Evolutionary conservation across 2,797 vertebrate species (phyloP).

Genomic region (Coluber constrictor): DNA sequence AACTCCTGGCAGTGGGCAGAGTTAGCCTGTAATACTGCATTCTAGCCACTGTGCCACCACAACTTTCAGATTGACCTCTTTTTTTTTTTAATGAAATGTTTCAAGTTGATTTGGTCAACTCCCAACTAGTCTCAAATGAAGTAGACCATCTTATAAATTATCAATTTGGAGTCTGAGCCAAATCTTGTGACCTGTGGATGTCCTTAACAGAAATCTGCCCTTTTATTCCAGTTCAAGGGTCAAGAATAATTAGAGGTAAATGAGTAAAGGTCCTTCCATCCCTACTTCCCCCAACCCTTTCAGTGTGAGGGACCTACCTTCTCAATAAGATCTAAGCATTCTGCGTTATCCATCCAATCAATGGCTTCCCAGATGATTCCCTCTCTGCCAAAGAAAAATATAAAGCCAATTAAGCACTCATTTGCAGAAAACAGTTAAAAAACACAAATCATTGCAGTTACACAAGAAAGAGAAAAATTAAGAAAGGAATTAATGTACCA

Average conservation of each 20-base stretch:
- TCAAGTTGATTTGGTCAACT: background rate
- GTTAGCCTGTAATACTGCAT: background rate
- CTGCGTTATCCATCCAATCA: constrained; percentile 95
- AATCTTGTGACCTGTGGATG: background rate
- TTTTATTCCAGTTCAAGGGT: background rate
- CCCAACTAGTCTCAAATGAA: background rate
- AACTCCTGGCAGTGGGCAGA: background rate
- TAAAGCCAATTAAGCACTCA: constrained; percentile 18
- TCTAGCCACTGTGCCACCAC: background rate
- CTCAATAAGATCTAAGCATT: constrained; percentile 89
- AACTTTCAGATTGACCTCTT: background rate
- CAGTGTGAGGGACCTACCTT: constrained; percentile 72
- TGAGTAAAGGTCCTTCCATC: no score
- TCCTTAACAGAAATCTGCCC: background rate
- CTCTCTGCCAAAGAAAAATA: constrained; percentile 72
- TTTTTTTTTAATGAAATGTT: background rate
- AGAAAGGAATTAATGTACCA: background rate
- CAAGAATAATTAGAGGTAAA: background rate
- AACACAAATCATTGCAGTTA: background rate
- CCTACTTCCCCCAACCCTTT: no score
- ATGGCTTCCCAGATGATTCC: constrained; percentile 90
- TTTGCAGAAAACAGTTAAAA: constrained; percentile 7
- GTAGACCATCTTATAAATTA: background rate
- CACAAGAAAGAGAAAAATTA: background rate
- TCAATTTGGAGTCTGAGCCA: background rate